Evolutionary conservation across 2,113 vertebrate genomes (phyloP), one percentile per base, ranked within the genome.

Genomic region (Andinoacara biseriatus): DNA sequence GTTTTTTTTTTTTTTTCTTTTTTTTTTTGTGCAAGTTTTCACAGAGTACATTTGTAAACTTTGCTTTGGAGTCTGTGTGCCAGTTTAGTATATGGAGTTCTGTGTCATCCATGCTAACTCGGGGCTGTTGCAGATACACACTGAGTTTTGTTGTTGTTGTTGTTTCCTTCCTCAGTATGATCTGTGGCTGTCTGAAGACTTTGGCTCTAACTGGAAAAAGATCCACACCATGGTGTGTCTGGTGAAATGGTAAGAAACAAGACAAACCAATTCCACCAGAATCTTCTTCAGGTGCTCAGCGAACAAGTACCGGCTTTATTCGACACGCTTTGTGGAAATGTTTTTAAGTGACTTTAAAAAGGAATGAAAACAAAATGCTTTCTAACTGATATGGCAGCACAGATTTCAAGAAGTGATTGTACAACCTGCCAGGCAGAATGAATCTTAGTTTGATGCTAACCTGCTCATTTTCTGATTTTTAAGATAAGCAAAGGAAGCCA

Each of bases 131-230:
- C 18, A 7, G 4, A 56, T 80, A 58, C 10, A 2, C 3, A n/a
- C 5, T 3, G 7, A 63, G 20, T 82, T 0, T 9, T 40, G 72
- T 5, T 78, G 33, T 26, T 26, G 26, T 74, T 60, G 22, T 63
- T 0, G 18, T 63, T 76, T 67, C 15, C 60, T 2, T 54, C 93
- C 92, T 88, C 94, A 99, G 98, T 95, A 96, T 61, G 96, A 96
- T 57, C 95, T 99, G 76, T 99, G 97, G 97, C 78, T 98, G 85
- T 97, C 98, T 77, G 94, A 94, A 89, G 95, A 97, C 91, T 97
- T 98, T 86, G 97, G 97, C 38, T 93, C 40, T 80, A 95, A 58
- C 58, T 99, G 98, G 98, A 94, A 83, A 77, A 96, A 96, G 93
- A 94, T 98, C 88, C 96, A 98, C 61, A 91, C 94, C 90, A 95